Conservation (phyloP, 2,113 vertebrate genomes). For the Copsychus sechellarum region DNA sequence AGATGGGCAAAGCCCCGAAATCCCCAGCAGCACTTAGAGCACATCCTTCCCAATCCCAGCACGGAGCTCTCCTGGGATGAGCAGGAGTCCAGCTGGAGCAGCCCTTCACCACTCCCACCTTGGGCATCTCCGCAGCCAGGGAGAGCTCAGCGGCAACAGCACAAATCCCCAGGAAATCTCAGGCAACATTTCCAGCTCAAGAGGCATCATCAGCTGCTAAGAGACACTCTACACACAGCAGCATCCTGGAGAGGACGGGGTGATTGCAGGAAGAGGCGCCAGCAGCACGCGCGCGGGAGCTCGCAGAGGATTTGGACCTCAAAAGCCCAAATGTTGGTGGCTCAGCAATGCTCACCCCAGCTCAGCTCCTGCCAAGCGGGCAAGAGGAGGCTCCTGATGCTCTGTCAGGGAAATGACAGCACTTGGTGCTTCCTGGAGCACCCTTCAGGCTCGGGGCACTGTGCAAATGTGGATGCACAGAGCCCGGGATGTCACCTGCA, state of each 20-base stretch:
- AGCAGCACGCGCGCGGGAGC: background rate
- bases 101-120: background rate
- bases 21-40: background rate
- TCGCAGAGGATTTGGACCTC: background rate
- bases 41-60: background rate
- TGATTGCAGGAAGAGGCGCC: slow-evolving; percentile 17
- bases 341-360: slow-evolving; percentile 3
- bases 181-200: background rate
- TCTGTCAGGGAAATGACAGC: slow-evolving; percentile 26
- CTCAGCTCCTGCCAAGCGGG: background rate
- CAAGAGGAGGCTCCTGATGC: slow-evolving; percentile 5
- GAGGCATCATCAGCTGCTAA: background rate
- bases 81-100: background rate
- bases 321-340: background rate
- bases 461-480: background rate
- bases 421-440: slow-evolving; percentile 32
- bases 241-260: background rate
- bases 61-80: background rate
- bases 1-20: background rate
- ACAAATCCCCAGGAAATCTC: background rate
- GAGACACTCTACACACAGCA: background rate
- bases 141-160: background rate
- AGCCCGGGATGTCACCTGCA: slow-evolving; percentile 23
- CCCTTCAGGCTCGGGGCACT: background rate
- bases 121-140: background rate